Evolutionary conservation across 2,113 vertebrate species (phyloP), one percentile per base, ranked within the genome.

Genomic region (Neoarius graeffei): DNA sequence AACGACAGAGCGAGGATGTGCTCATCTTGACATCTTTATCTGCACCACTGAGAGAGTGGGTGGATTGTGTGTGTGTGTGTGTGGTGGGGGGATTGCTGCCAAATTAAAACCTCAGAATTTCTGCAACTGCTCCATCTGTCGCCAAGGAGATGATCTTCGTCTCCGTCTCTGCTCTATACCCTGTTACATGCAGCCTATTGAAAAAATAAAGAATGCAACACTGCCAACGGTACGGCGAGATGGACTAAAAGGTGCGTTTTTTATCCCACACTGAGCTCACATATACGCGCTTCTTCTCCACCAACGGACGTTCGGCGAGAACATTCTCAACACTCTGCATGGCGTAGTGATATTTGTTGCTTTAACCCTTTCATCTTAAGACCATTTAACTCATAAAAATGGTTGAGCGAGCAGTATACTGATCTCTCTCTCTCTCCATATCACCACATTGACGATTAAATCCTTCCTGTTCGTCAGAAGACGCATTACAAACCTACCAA

Each of bases 71-170:
- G 50, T 79, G 42, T 64, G 79, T 64, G 66, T 82, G 69, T 81
- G 85, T 86, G 66, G 6, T 20, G 52, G 79, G 60, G 52, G 27
- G 20, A 83, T 56, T 50, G 83, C 76, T 90, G 91, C 91, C 88
- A 89, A 92, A 84, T 90, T 87, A 92, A 91, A 91, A 89, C 66
- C 87, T 85, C 89, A 83, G 80, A 90, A 91, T 91, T 90, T 89
- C 85, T 90, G 87, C 88, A 71, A 82, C 20, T 87, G 35, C 85
- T 88, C 59, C 60, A 86, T 91, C 91, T 93, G 81, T 91, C 88
- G 57, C 85, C 74, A 90, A 86, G 90, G 88, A 91, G 90, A 92
- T 89, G 89, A 66, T 79, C 57, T 83, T 57, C 82, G 79, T 85
- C 91, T 86, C 71, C 23, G 48, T 73, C 71, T 90, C 62, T 48